A percentile compares a stretch with the other conserved stretches of the same genome.
These are phyloP conservation scores for Nansenia antarctica DNA, from an alignment of 2,113 vertebrate species.

Conservation along the genomic window DNA sequence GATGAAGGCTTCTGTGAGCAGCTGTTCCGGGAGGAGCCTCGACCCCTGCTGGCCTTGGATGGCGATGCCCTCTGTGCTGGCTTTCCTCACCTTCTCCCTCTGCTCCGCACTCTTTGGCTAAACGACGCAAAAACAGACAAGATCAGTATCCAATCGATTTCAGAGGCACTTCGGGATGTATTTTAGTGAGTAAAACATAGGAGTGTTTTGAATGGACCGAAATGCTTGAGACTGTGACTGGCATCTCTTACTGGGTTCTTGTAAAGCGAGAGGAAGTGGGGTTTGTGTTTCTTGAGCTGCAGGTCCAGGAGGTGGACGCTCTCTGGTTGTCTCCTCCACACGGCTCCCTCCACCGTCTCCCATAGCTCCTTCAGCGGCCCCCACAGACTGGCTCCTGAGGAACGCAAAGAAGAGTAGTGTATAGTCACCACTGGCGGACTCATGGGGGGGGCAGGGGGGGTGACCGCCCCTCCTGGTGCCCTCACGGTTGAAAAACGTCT, in stretches of 20 bases:
- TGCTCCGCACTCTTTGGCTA: slow-evolving; percentile 96
- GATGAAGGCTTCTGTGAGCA: slow-evolving; percentile 95
- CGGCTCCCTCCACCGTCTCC: slow-evolving; percentile 89
- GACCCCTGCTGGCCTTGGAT: slow-evolving; percentile 96
- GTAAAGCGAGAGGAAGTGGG: slow-evolving; percentile 92
- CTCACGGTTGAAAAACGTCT: too few relatives aligned
- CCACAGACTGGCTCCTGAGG: slow-evolving; percentile 93
- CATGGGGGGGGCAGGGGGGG: too few relatives aligned
- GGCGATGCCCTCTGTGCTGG: slow-evolving; percentile 93
- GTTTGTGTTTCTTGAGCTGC: slow-evolving; percentile 94
- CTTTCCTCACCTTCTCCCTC: slow-evolving; percentile 93
- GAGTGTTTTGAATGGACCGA: neutral
- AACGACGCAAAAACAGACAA: slow-evolving; percentile 1
- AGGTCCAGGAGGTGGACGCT: slow-evolving; percentile 90
- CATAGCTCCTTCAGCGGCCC: slow-evolving; percentile 94
- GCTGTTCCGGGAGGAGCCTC: slow-evolving; percentile 89
- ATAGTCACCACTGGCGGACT: too few relatives aligned
- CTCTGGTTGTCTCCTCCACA: slow-evolving; percentile 89
- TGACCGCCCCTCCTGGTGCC: too few relatives aligned
- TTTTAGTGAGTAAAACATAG: neutral
- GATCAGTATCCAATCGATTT: neutral
- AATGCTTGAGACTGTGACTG: neutral
- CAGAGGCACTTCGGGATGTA: neutral
- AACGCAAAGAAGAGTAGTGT: too few relatives aligned
- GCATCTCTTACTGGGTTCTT: slow-evolving; percentile 93